phyloP scores from a whole-genome alignment of 2,888 invertebrate species.

The Reticulitermes lucifugus region DNA sequence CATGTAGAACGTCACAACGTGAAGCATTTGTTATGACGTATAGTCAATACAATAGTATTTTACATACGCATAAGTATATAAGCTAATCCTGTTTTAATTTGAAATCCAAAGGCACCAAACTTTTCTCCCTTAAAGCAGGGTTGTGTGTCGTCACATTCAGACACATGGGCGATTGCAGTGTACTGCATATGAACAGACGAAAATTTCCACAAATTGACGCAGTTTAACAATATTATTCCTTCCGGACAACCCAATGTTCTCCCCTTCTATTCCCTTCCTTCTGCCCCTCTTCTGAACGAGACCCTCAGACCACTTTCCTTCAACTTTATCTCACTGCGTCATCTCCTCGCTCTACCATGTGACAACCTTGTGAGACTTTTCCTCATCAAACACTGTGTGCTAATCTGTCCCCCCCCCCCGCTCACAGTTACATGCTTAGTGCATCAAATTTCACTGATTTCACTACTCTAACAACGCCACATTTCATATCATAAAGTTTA shows the following conservation, averaged over 20 bases:
- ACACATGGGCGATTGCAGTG: not conserved
- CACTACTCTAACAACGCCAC: no score
- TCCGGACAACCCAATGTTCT: not conserved
- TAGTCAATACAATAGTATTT: not conserved
- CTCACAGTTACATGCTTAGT: no score
- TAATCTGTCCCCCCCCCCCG: no score
- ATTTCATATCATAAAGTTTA: no score
- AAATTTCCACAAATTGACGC: constrained; percentile 12
- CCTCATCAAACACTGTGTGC: no score
- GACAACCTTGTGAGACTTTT: no score
- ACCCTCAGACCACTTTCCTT: no score
- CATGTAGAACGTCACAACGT: not conserved
- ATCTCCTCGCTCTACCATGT: no score
- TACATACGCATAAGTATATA: not conserved
- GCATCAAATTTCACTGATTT: no score
- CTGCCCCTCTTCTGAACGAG: no score
- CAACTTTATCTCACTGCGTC: no score
- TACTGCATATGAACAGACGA: constrained; percentile 14
- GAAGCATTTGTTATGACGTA: not conserved
- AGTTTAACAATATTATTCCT: not conserved
- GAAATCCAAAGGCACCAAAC: not conserved
- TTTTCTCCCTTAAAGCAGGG: no score
- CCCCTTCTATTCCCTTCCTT: not conserved
- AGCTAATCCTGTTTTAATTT: not conserved
- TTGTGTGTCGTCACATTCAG: not conserved